A percentile compares a stretch with the other conserved stretches of the same genome.
Conservation (phyloP, 2,113 vertebrate genomes). For the Polypterus senegalus region DNA sequence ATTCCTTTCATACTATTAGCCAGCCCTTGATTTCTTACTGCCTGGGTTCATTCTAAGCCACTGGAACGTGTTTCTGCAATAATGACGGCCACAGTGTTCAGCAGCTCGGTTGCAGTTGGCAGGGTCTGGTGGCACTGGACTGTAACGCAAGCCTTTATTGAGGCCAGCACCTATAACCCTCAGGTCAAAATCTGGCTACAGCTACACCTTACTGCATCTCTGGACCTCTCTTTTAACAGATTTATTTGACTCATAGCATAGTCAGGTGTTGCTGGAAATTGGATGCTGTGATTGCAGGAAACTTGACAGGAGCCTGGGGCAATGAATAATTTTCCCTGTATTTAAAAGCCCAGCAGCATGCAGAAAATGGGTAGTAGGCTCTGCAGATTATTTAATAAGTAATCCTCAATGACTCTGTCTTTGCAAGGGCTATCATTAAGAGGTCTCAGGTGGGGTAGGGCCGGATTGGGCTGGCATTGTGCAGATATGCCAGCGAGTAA, state of each 20-base stretch:
- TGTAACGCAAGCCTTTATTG: too few relatives aligned
- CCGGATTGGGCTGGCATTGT: background rate
- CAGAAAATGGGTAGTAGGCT: background rate
- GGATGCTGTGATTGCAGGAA: slow-evolving; percentile 62
- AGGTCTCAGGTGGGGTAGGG: slow-evolving; percentile 11
- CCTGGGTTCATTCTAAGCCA: too few relatives aligned
- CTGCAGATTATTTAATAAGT: slow-evolving; percentile 39
- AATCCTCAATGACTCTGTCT: slow-evolving; percentile 43
- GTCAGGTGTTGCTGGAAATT: slow-evolving; percentile 51
- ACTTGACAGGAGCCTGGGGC: slow-evolving; percentile 59
- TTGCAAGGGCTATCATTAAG: slow-evolving; percentile 17
- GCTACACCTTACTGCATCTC: too few relatives aligned
- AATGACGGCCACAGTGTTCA: too few relatives aligned
- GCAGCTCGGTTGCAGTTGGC: too few relatives aligned
- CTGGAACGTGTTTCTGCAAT: too few relatives aligned
- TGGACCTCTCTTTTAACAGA: too few relatives aligned
- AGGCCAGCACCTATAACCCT: too few relatives aligned
- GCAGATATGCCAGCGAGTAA: background rate
- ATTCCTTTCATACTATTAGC: too few relatives aligned
- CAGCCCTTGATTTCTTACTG: too few relatives aligned
- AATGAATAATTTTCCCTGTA: slow-evolving; percentile 68
- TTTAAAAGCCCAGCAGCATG: slow-evolving; percentile 24
- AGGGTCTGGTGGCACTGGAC: too few relatives aligned
- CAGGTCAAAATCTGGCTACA: too few relatives aligned
- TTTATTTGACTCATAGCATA: slow-evolving; percentile 39